Conservation (phyloP, 2,797 vertebrate species). For the Microcaecilia unicolor region DNA sequence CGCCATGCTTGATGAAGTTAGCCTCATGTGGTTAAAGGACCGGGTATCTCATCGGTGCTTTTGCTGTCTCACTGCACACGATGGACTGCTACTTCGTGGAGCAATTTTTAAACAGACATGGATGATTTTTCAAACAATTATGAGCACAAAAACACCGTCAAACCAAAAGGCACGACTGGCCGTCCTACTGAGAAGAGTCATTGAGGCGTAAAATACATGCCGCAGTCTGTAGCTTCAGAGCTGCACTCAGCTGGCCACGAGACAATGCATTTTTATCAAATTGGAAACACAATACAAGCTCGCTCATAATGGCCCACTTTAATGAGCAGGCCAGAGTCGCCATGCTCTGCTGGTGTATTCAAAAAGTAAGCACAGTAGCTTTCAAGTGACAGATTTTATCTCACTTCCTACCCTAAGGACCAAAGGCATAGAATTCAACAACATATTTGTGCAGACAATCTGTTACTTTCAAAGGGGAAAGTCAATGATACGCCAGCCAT, state of each 20-base stretch:
- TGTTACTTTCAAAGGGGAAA: conserved; percentile 24
- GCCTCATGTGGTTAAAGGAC: conserved; percentile 37
- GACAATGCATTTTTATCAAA: conserved; percentile 27
- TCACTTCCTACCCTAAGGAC: conserved; percentile 29
- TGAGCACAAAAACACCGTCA: conserved; percentile 47
- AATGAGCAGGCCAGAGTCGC: conserved; percentile 22
- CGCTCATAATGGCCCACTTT: conserved; percentile 24
- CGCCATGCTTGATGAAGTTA: conserved; percentile 46
- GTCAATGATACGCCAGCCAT: too few species aligned
- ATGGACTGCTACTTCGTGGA: conserved; percentile 32
- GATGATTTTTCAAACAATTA: conserved; percentile 51
- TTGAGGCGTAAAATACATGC: conserved; percentile 41
- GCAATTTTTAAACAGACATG: conserved; percentile 45
- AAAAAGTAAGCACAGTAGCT: conserved; percentile 21
- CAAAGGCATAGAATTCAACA: conserved; percentile 9
- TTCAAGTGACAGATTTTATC: conserved; percentile 27
- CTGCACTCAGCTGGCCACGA: conserved; percentile 29
- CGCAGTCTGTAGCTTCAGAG: conserved; percentile 15
- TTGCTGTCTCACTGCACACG: conserved; percentile 34
- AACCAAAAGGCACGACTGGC: conserved; percentile 34
- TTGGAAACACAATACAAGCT: conserved; percentile 22
- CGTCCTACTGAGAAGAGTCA: conserved; percentile 41
- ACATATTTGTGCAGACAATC: conserved; percentile 24
- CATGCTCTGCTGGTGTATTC: conserved; percentile 20
- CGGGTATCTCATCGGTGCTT: conserved; percentile 38